A percentile compares a stretch with the other conserved stretches of the same genome.
Conservation (phyloP, 2,113 vertebrate genomes). For the Anthoscopus minutus region DNA sequence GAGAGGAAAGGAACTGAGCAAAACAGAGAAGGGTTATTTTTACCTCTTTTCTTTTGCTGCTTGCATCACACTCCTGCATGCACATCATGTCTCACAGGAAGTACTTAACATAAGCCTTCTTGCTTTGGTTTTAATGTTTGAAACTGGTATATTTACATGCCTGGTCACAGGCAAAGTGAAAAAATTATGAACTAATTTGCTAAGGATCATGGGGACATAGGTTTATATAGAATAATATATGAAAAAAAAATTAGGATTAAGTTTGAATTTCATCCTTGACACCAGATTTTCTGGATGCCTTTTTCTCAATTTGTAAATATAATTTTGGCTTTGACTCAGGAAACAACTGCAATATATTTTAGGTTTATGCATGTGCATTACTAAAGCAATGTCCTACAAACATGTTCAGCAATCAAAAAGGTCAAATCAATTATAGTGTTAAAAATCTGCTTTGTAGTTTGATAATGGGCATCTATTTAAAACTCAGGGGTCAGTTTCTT, state of each 20-base stretch:
- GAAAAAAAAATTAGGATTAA: conserved; percentile 19
- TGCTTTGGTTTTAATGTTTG: neutral
- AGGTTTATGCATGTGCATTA: neutral
- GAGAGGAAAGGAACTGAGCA: neutral
- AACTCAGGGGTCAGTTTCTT: neutral
- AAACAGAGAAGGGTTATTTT: conserved; percentile 14
- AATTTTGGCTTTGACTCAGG: neutral
- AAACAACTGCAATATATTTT: neutral
- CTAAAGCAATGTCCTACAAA: neutral
- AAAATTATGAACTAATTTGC: neutral
- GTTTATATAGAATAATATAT: neutral
- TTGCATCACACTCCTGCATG: conserved; percentile 3
- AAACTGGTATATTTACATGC: neutral
- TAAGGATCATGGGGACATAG: neutral
- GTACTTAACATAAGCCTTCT: neutral
- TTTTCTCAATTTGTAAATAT: neutral
- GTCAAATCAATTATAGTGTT: neutral
- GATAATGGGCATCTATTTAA: neutral
- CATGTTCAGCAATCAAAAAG: neutral
- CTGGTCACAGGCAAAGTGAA: neutral
- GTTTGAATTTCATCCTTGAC: neutral
- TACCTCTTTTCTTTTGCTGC: neutral
- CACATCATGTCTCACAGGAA: neutral
- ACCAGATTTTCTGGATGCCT: neutral
- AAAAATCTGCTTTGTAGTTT: neutral